Conservation (phyloP, 2,113 vertebrate species). For the Brachyhypopomus occidentalis region DNA sequence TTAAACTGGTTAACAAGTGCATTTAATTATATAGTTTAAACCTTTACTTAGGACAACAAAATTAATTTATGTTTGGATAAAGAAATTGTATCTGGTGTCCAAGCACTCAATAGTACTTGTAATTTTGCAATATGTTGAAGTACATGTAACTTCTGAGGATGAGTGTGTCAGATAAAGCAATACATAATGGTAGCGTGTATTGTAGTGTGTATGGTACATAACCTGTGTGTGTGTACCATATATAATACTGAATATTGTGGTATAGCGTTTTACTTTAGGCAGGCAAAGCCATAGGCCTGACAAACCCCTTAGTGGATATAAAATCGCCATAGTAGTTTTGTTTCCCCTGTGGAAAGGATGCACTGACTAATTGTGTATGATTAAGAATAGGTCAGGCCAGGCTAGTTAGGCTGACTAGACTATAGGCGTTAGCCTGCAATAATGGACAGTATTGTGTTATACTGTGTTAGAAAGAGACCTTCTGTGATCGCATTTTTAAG, state of each 20-base stretch:
- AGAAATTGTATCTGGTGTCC: neutral
- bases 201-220: no score
- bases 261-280: neutral
- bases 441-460: conserved; percentile 51
- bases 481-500: conserved; percentile 38
- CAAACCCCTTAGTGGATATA: neutral
- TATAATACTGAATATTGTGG: conserved; percentile 34
- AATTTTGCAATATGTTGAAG: conserved; percentile 21
- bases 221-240: neutral
- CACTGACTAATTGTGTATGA: conserved; percentile 41
- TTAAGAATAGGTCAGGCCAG: conserved; percentile 45
- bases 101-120: neutral
- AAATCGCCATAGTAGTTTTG: conserved; percentile 27
- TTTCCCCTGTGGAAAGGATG: conserved; percentile 33
- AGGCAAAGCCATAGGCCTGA: conserved; percentile 7
- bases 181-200: conserved; percentile 14
- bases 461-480: conserved; percentile 43
- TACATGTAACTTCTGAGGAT: conserved; percentile 36
- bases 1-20: conserved; percentile 2
- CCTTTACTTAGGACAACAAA: conserved; percentile 1
- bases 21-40: neutral
- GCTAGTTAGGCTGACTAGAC: conserved; percentile 32
- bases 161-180: conserved; percentile 32
- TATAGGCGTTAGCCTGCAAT: conserved; percentile 48
- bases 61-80: neutral